A percentile compares a stretch with the other conserved stretches of the same genome.
Evolutionary conservation across 2,888 invertebrate species (phyloP).

Genomic region (Diadromus collaris): DNA sequence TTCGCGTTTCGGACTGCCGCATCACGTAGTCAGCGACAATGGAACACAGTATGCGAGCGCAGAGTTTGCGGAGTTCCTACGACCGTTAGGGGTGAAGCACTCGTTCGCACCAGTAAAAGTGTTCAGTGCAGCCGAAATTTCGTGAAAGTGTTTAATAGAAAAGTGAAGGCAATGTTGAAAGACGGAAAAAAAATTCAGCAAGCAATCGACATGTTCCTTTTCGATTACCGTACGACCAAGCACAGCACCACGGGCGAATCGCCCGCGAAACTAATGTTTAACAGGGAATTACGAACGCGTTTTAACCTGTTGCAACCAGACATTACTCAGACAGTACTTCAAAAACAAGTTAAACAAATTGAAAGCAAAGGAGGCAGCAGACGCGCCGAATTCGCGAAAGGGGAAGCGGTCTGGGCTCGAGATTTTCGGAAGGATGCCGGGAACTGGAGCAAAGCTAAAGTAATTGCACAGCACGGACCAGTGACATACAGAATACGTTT

Average conservation of each 20-base stretch:
- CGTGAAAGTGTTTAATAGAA: conserved; percentile 56
- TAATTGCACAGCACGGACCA: conserved; percentile 40
- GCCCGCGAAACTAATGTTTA: conserved; percentile 43
- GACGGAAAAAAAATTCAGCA: conserved; percentile 7
- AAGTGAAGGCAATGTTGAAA: conserved; percentile 35
- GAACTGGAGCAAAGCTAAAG: conserved; percentile 27
- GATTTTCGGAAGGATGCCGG: conserved; percentile 26
- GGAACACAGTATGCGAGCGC: conserved; percentile 49
- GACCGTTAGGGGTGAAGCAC: conserved; percentile 54
- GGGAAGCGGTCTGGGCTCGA: conserved; percentile 48
- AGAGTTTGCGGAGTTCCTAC: conserved; percentile 48
- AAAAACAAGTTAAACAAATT: conserved; percentile 10
- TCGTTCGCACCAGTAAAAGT: conserved; percentile 47
- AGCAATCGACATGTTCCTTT: conserved; percentile 32
- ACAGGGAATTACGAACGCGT: conserved; percentile 36
- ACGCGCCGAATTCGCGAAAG: conserved; percentile 21
- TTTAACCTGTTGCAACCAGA: conserved; percentile 39
- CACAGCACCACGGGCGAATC: conserved; percentile 46
- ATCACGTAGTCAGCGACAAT: conserved; percentile 51
- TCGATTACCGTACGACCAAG: conserved; percentile 43
- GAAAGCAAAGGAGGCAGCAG: conserved; percentile 45
- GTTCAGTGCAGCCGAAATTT: conserved; percentile 61
- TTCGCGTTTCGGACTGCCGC: conserved; percentile 46
- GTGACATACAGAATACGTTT: conserved; percentile 47
- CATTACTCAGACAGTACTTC: background rate